phyloP scores from a whole-genome alignment of 2,113 vertebrate species.

The Orientallactaga bullata region DNA sequence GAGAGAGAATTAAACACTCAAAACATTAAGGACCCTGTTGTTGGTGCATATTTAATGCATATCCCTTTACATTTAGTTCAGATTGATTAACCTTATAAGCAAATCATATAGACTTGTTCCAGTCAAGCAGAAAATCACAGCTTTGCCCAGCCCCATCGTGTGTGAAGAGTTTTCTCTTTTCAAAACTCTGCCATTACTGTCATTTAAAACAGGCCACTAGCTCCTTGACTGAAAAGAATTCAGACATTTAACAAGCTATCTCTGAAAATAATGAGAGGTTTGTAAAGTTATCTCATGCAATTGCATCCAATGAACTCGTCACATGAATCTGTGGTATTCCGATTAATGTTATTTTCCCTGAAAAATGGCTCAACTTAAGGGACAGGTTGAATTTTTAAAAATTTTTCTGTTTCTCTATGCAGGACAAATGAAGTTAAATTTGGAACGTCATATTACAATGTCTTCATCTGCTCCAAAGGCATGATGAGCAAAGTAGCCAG shows the following conservation, averaged over 20 bases:
- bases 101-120: conserved; percentile 86
- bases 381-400: conserved; percentile 74
- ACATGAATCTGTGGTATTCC: conserved; percentile 70
- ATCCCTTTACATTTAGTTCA: conserved; percentile 83
- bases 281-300: conserved; percentile 81
- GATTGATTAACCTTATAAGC: conserved; percentile 86
- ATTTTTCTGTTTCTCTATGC: conserved; percentile 66
- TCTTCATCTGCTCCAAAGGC: conserved; percentile 75
- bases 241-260: conserved; percentile 84
- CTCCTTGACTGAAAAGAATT: conserved; percentile 83
- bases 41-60: conserved; percentile 76
- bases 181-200: conserved; percentile 82
- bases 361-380: conserved; percentile 77
- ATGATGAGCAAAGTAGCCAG: conserved; percentile 65
- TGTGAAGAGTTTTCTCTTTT: conserved; percentile 87
- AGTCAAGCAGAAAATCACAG: conserved; percentile 89
- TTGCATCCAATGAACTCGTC: conserved; percentile 71
- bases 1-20: conserved; percentile 66
- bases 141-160: conserved; percentile 85
- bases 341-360: conserved; percentile 76
- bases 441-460: conserved; percentile 65
- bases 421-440: conserved; percentile 79
- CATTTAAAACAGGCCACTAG: conserved; percentile 87
- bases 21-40: conserved; percentile 77
- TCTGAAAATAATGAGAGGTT: conserved; percentile 85